Evolutionary conservation across 2,113 vertebrate genomes (phyloP), one percentile per base, ranked within the genome.

Genomic region (Tetraodon nigroviridis): DNA sequence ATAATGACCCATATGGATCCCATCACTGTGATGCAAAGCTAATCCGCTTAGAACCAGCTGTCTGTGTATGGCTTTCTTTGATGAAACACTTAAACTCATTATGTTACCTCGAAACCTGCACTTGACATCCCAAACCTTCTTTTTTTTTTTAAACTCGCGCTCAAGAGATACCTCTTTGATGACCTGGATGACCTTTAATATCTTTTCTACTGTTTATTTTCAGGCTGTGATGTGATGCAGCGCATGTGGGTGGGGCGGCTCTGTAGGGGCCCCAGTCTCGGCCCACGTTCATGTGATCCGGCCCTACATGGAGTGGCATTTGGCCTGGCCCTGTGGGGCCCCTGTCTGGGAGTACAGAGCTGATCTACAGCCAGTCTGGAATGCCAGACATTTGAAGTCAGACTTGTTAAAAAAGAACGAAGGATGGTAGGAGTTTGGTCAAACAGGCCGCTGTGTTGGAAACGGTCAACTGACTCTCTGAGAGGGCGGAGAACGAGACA

Each of bases 241-340:
- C 65, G 55, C 61, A 55, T 75, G 78, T 75, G 77, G 84, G 81
- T 77, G 72, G 76, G 73, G 79, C 19, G 18, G 69, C 71, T 76
- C 80, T 79, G 77, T 57, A 51, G 73, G 75, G 82, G 69, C 71
- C 73, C 55, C 61, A 11, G 77, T 40, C 53, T 69, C 81, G 63
- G 79, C 71, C 76, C 65, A 27, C 12, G 58, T 76, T 80, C 82
- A 91, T 87, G 88, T 92, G 91, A 92, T 85, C 84, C 83, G 78
- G 84, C 86, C 87, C 88, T 86, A 92, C 90, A 91, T 85, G 80
- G 86, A 84, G 80, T 89, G 91, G 89, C 92, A 87, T 91, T 92
- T 88, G 75, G 89, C 73, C 65, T 79, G 78, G 78, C 78, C 80
- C 73, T 73, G 57, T 55, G 64, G 75, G 86, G 84, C 69, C 87